Base-by-base conservation (phyloP, 2,888 invertebrate genomes). In the Chymomyza caudatula region DNA sequence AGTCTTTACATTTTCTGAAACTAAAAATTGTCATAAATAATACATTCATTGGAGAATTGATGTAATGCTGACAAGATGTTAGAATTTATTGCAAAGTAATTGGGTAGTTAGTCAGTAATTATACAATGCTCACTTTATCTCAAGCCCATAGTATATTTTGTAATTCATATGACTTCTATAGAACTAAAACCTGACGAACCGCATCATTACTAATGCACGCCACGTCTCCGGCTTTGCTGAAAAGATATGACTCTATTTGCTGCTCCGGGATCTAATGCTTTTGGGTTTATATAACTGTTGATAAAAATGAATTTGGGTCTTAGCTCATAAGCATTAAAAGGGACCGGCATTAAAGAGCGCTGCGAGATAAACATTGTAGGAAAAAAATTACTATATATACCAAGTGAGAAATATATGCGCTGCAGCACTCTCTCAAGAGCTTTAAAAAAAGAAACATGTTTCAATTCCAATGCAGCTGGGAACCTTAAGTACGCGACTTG, bases 181-280 rank as follows among this genome's bases (percentile, higher is more conserved):
- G 67, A 74, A 77, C 68, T 53, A 58, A 81, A 85, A 85, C 80
- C 57, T 57, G 77, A 63, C 68, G 61, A 67, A 79, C 80, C 63
- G 75, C 80, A 79, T 81, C 69, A 69, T 85, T 83, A 72, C 43
- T 47, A 60, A 81, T 83, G 73, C 85, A 67, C 65, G 60, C 53
- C 85, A 85, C 85, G 80, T 71, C 60, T 58, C 22, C 13, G 37
- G 19, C 42, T 47, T 29, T 54, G 22, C 42, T 47, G 52, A 54
- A 69, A 65, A 20, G 37, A 53, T 25, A 44, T 22, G 59, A 59
- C 15, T 43, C 69, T 63, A 60, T 65, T 57, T 60, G 54, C 61
- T 11, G 11, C 29, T 8, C 29, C 29, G 29, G 8, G 11, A 3
- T 4, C 29, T 11, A 37, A 11, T 3, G 29, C 11, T 37, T 11